A percentile compares a stretch with the other conserved stretches of the same genome.
Conservation (phyloP, 2,797 vertebrate genomes). For the Micropoecilia bifurca region DNA sequence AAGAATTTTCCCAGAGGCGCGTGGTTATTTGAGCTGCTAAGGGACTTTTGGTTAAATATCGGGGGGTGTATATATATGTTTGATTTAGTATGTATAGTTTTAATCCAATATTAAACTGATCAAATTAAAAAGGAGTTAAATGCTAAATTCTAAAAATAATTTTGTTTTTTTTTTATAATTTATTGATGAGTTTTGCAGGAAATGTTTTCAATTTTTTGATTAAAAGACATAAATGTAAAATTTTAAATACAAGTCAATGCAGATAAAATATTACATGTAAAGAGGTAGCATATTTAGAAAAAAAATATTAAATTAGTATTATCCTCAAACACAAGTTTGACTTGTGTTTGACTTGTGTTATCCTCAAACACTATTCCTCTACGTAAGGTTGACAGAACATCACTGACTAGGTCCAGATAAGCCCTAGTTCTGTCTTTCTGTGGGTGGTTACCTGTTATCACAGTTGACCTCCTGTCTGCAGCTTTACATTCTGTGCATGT, state of each 20-base stretch:
- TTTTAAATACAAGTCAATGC: background rate
- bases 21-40: background rate
- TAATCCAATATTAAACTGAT: background rate
- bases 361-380: conserved; percentile 68
- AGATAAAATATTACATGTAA: background rate
- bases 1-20: background rate
- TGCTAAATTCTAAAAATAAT: background rate
- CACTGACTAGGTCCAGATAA: conserved; percentile 57
- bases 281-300: background rate
- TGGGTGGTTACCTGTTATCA: conserved; percentile 13
- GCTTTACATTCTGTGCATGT: conserved; percentile 27
- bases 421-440: conserved; percentile 33
- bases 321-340: background rate
- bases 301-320: background rate
- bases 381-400: conserved; percentile 61
- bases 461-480: conserved; percentile 27
- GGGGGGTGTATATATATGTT: background rate
- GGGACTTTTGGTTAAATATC: background rate
- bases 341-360: too few species aligned
- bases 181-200: background rate
- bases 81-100: background rate
- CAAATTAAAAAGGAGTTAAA: background rate
- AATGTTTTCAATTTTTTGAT: background rate
- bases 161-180: background rate
- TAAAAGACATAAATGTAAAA: background rate